Percentiles rank a stretch among this genome's conserved stretches.
Evolutionary conservation across 1,140 invertebrate species (phyloP).

Genomic region (Trachymyrmex septentrionalis): DNA sequence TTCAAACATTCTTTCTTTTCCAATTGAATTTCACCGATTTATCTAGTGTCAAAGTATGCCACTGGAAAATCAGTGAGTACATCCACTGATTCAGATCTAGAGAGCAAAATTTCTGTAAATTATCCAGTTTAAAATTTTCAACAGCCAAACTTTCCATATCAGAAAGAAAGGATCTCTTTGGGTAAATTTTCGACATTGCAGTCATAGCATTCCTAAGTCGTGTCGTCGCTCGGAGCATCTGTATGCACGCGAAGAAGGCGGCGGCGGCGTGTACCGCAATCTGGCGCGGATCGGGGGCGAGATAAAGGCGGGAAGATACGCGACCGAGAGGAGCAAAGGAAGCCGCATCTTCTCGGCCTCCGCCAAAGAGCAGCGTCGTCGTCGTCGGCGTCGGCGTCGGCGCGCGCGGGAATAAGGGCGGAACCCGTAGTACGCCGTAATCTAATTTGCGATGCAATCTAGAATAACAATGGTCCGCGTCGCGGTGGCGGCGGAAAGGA

Average conservation of each 20-base stretch:
- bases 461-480: conserved; percentile 75
- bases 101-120: not conserved
- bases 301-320: conserved; percentile 20
- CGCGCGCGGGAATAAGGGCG: conserved; percentile 31
- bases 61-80: too few species aligned
- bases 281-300: conserved; percentile 26
- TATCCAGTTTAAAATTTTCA: not conserved
- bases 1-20: too few species aligned
- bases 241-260: not conserved
- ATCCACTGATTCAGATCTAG: too few species aligned
- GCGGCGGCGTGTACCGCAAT: conserved; percentile 7
- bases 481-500: conserved; percentile 21
- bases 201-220: conserved; percentile 15
- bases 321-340: conserved; percentile 10
- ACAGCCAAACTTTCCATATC: not conserved
- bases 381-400: conserved; percentile 35
- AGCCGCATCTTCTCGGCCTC: conserved; percentile 4
- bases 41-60: too few species aligned
- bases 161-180: not conserved
- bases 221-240: conserved; percentile 14
- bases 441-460: conserved; percentile 78
- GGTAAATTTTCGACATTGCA: conserved; percentile 22
- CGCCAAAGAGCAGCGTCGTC: conserved; percentile 31
- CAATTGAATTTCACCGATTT: too few species aligned
- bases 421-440: conserved; percentile 60